Base-by-base conservation (phyloP, 2,888 invertebrate species). In the Mythimna lalbum region DNA sequence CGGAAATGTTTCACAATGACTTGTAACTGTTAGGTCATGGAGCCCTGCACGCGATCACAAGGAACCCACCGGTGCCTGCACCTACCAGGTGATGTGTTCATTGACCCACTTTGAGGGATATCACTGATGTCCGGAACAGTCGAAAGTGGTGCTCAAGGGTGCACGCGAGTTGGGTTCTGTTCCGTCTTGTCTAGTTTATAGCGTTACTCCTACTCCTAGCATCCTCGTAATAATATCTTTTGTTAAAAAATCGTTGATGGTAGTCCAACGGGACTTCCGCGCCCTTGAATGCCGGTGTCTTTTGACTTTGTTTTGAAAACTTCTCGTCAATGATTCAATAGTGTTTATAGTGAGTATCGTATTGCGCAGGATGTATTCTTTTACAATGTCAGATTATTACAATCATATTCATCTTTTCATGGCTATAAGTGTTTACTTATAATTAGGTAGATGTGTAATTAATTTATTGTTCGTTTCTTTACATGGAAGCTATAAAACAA, bases 141-240 rank as follows among this genome's bases (percentile, higher is more conserved):
- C 12, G 74, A 70, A 78, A 70, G 67, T 65, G 27, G 12, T 61
- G 49, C 43, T 69, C 74, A 70, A 70, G 64, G 66, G n/a, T 67
- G 63, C 66, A 63, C 53, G 63, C 50, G 21, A 33, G 19, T 47
- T 63, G 10, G 49, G 31, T 68, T 52, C 21, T 19, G 17, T n/a
- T 55, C n/a, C 31, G 47, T 36, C 17, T 56, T 64, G 17, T 63
- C 57, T 67, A 33, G 7, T 36, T 17, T 2, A 7, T 27, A 39
- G 14, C 36, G 17, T 43, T 43, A 19, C 43, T 43, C 49, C 19
- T 21, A 49, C 39, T n/a, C 55, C 10, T 23, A n/a, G 23, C 31
- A 43, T 36, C 23, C 3, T 23, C 17, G 2, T 56, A 33, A 23
- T 23, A n/a, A 27, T 21, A 12, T 39, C 9, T 70, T 70, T n/a